Base-by-base conservation (phyloP, 2,888 invertebrate genomes). In the Scelioninae gen. 2 region DNA sequence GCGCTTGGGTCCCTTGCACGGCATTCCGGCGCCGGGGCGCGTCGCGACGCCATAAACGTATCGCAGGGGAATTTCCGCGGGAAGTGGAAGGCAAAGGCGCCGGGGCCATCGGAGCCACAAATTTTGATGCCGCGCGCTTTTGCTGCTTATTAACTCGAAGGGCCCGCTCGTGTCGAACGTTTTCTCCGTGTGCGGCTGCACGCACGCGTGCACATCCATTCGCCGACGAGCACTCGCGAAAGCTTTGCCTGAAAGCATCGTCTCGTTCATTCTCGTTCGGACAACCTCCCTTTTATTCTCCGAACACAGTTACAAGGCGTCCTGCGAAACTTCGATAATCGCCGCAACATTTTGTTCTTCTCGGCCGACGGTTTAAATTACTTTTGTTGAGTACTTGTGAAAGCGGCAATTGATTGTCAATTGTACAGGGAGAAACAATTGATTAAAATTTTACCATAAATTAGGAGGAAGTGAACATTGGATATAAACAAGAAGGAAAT, bases 121-220 rank as follows among this genome's bases (percentile, higher is more conserved):
- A 82, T 83, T 83, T 80, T 78, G 79, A 79, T 78, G 76, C 77
- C 77, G 77, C 79, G 77, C 77, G 77, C 79, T 83, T 79, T 71
- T 78, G 76, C 76, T 76, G 81, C 79, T 82, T 81, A 83, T 82
- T 81, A 81, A 80, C 78, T 81, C 75, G 72, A 72, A 73, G 73
- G 48, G 57, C 50, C 41, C 48, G 22, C 55, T 55, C 35, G 43
- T 11, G 31, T 41, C 19, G 28, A n/a, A n/a, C n/a, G n/a, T n/a
- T n/a, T n/a, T n/a, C n/a, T n/a, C n/a, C n/a, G n/a, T n/a, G n/a
- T n/a, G n/a, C n/a, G n/a, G n/a, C n/a, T n/a, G n/a, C n/a, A n/a
- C n/a, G n/a, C n/a, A n/a, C n/a, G n/a, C n/a, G n/a, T n/a, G n/a
- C n/a, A n/a, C n/a, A n/a, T n/a, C 52, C 13, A 15, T 53, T 15